Conservation (phyloP, 2,888 invertebrate species). For the Ryuthela nishihirai region DNA sequence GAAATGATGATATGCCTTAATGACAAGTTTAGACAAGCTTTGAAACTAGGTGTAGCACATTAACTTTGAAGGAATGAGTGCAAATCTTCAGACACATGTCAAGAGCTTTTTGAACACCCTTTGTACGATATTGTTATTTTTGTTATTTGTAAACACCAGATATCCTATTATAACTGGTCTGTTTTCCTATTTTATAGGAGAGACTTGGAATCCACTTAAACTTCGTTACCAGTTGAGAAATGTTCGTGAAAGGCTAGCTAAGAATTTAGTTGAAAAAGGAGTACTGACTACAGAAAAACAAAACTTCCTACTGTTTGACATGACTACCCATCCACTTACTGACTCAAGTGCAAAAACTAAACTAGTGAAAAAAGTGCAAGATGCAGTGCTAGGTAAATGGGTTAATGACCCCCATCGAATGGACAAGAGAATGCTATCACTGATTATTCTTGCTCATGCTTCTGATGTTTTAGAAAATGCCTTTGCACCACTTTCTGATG, state of each 20-base stretch:
- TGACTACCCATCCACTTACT: conserved; percentile 98
- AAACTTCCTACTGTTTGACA: conserved; percentile 98
- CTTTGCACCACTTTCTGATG: conserved; percentile 87
- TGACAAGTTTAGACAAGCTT: too few relatives aligned
- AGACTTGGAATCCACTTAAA: conserved; percentile 99
- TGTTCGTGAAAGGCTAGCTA: conserved; percentile 96
- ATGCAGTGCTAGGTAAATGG: conserved; percentile 92
- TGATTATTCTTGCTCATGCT: conserved; percentile 93
- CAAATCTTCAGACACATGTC: too few relatives aligned
- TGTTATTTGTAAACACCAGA: neutral
- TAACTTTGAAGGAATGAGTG: too few relatives aligned
- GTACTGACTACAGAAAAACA: conserved; percentile 99
- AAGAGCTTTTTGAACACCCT: too few relatives aligned
- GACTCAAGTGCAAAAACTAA: conserved; percentile 93
- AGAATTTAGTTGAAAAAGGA: conserved; percentile 98
- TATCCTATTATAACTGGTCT: too few relatives aligned
- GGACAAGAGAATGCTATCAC: conserved; percentile 88
- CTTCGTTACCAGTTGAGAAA: conserved; percentile 96
- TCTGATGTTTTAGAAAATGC: conserved; percentile 99
- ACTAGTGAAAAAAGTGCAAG: conserved; percentile 97
- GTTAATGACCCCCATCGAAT: conserved; percentile 96
- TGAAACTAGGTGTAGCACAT: too few relatives aligned
- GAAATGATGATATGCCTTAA: too few relatives aligned
- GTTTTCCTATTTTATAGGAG: conserved; percentile 61
- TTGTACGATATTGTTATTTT: too few relatives aligned